phyloP scores from a whole-genome alignment of 2,797 vertebrate genomes.

The Podargus strigoides region DNA sequence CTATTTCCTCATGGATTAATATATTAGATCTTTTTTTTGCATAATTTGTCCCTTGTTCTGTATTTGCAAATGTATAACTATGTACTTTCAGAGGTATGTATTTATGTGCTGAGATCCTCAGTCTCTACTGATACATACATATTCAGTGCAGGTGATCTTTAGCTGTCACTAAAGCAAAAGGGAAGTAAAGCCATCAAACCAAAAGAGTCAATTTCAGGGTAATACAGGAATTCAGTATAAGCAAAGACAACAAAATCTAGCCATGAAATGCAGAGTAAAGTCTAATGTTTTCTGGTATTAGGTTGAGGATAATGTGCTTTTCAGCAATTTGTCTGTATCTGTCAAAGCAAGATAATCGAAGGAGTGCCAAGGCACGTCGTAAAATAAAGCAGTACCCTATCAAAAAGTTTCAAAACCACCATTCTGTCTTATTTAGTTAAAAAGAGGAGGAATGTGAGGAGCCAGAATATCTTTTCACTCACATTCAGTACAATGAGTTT shows the following conservation, averaged over 20 bases:
- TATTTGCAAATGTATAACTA: background rate
- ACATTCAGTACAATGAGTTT: background rate
- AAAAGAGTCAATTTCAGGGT: background rate
- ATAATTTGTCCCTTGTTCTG: background rate
- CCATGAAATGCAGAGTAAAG: conserved; percentile 11
- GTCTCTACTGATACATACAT: background rate
- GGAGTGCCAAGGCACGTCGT: conserved; percentile 48
- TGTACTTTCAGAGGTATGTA: background rate
- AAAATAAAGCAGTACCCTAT: conserved; percentile 18
- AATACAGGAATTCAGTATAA: background rate
- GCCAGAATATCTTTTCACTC: background rate
- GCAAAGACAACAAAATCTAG: background rate
- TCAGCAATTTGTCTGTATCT: conserved; percentile 31
- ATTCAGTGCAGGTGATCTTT: background rate
- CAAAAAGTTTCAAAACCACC: conserved; percentile 2
- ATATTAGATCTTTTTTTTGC: background rate
- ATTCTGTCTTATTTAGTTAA: background rate
- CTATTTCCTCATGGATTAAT: background rate
- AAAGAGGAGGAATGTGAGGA: conserved; percentile 9
- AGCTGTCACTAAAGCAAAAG: background rate
- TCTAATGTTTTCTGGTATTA: conserved; percentile 15
- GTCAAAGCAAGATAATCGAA: conserved; percentile 64
- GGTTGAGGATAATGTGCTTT: conserved; percentile 37
- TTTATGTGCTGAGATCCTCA: background rate
- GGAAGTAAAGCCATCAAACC: background rate